Evolutionary conservation across 1,140 invertebrate species (phyloP), one percentile per base, ranked within the genome.

Genomic region (Zeugodacus cucurbitae): DNA sequence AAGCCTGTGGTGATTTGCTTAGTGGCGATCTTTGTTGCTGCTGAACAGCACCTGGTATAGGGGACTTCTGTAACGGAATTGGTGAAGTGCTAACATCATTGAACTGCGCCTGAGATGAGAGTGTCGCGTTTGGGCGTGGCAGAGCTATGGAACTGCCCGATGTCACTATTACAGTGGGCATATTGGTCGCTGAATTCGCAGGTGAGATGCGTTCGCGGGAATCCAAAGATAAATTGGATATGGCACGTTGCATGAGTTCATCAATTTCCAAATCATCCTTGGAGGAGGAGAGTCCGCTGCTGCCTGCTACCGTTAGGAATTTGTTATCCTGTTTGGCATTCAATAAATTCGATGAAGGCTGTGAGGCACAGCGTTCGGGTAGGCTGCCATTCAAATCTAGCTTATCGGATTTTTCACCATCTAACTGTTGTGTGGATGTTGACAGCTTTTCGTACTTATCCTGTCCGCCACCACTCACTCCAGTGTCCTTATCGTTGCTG

Each of bases 261-360:
- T 93, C 92, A 87, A 93, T 93, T 89, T 93, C 93, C 34, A 93
- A 90, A 78, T 93, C 93, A 89, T 93, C 93, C 26, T 91, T 91
- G 22, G 88, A 90, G 20, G 82, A 86, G 10, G 88, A 89, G 5
- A 89, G 85, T 7, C 88, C 89, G n/a, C 58, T 87, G 20, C 78
- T 64, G 8, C 89, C 89, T 2, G 89, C 88, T 0, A 93, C 91
- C 4, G 89, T 91, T 0, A 93, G 89, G 89, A 93, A 93, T 48
- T 93, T 93, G 74, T 89, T 91, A 58, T 93, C 92, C 58, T 91
- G 91, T 32, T 91, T 91, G 22, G 41, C 59, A 32, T 89, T 89
- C 0, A 70, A 70, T 88, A 67, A 59, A 58, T 88, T 59, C 58
- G 88, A 6, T 11, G 82, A 57, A 67, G 82, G 58, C 59, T 88